Evolutionary conservation across 2,888 invertebrate species (phyloP), one percentile per base, ranked within the genome.

Genomic region (Tethea ocularis): DNA sequence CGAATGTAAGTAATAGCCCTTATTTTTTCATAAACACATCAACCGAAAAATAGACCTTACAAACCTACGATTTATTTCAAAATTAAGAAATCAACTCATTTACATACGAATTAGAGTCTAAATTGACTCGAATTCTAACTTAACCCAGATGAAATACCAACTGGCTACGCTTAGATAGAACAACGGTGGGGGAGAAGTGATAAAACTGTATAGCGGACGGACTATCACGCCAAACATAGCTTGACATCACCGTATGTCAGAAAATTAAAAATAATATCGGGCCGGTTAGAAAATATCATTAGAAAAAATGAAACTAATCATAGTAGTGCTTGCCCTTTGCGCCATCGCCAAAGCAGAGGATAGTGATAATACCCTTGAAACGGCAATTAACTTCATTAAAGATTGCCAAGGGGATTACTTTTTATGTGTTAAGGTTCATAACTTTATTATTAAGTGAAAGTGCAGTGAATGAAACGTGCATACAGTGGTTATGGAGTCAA

Each of bases 341-440:
- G 89, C 89, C 46, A 82, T 89, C 56, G 90, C 83, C 53, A 80
- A 83, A 3, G 90, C 91, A 1, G 89, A 93, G 52, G 88, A 89
- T 58, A 85, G 89, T 74, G 94, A 95, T 65, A 94, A 93, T 46
- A 89, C 91, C 52, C 84, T 96, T 80, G 94, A 94, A 69, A 94
- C 94, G 51, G 96, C 96, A 11, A 89, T 96, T 61, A 94, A 93
- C 80, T 95, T 96, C 84, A 91, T 96, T 65, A 94, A 95, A 90
- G 95, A 95, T 77, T 96, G 96, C 86, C 93, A 94, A 72, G 95
- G 94, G 75, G 95, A 95, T 73, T 93, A 96, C 86, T 89, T 94
- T 66, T 82, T 95, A 74, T 96, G 96, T 92, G 93, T 96, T 76
- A 96, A 96, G 95, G 96, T 96, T 78, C 92, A 91, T 90, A 86